Percentiles rank a stretch among this genome's conserved stretches.
Evolutionary conservation across 2,797 vertebrate genomes (phyloP).

Genomic region (Labroides dimidiatus): DNA sequence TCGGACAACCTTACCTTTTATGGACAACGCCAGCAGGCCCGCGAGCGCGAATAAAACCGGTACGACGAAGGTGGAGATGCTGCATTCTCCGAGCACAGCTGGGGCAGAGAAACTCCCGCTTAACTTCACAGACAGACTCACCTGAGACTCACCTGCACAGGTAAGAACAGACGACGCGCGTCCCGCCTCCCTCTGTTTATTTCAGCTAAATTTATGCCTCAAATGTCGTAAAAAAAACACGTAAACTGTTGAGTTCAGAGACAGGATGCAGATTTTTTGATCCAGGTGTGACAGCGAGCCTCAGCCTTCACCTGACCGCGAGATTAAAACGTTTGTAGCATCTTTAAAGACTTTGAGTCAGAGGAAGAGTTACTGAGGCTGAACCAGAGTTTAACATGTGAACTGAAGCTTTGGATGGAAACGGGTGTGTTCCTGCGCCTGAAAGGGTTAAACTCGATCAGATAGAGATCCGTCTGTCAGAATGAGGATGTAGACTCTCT

Average conservation of each 20-base stretch:
- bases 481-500: not conserved
- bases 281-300: too few relatives aligned
- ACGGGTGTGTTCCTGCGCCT: not conserved
- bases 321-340: too few relatives aligned
- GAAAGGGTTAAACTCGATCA: not conserved
- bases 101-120: not conserved
- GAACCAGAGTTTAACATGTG: too few relatives aligned
- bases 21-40: conserved; percentile 32
- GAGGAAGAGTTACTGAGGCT: too few relatives aligned
- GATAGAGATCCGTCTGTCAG: not conserved
- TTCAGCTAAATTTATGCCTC: too few relatives aligned
- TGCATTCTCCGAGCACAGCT: conserved; percentile 25
- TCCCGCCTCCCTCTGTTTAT: too few relatives aligned
- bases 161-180: conserved; percentile 2
- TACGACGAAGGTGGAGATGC: rapidly evolving
- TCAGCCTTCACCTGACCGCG: too few relatives aligned
- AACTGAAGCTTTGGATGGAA: not conserved
- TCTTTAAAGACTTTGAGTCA: not conserved
- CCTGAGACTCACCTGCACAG: conserved; percentile 48
- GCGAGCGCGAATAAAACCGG: conserved; percentile 31
- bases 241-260: too few relatives aligned
- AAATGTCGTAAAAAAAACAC: too few relatives aligned
- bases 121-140: conserved; percentile 15
- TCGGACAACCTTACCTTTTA: conserved; percentile 54
- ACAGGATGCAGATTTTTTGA: too few relatives aligned